Conservation (phyloP, 2,797 vertebrate genomes). For the Serranus cabrilla region DNA sequence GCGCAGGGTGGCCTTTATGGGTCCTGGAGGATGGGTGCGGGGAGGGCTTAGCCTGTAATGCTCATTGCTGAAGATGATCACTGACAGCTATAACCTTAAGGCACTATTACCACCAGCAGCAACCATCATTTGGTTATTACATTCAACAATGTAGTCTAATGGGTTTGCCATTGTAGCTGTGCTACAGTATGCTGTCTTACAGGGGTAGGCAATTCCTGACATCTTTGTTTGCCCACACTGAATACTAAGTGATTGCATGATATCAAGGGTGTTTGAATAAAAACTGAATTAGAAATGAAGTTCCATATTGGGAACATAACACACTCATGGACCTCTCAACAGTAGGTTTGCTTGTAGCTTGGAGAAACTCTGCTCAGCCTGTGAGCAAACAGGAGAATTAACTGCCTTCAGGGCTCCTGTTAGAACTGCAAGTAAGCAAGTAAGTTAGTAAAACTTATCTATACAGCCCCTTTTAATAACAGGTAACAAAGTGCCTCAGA, state of each 20-base stretch:
- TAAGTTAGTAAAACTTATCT: too few relatives aligned
- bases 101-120: constrained; percentile 84
- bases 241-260: constrained; percentile 31
- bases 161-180: constrained; percentile 67
- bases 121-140: constrained; percentile 83
- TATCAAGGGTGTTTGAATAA: constrained; percentile 36
- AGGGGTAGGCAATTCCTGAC: constrained; percentile 38
- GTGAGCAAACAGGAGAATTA: neutral
- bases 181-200: constrained; percentile 54
- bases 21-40: constrained; percentile 77
- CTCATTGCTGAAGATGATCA: constrained; percentile 84
- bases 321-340: constrained; percentile 5
- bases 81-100: constrained; percentile 86
- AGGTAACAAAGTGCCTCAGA: too few relatives aligned
- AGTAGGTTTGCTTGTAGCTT: constrained; percentile 7
- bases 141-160: constrained; percentile 82
- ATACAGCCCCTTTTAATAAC: too few relatives aligned
- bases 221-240: constrained; percentile 40
- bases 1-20: constrained; percentile 84
- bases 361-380: constrained; percentile 1
- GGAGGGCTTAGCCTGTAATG: constrained; percentile 78
- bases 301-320: constrained; percentile 2
- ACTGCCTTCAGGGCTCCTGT: neutral
- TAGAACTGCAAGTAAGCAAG: neutral
- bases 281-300: constrained; percentile 13